Percentiles rank a stretch among this genome's conserved stretches.
These are phyloP conservation scores for Acanthococcus lagerstroemiae DNA, from an alignment of 2,888 invertebrate genomes.

Conservation along the genomic window DNA sequence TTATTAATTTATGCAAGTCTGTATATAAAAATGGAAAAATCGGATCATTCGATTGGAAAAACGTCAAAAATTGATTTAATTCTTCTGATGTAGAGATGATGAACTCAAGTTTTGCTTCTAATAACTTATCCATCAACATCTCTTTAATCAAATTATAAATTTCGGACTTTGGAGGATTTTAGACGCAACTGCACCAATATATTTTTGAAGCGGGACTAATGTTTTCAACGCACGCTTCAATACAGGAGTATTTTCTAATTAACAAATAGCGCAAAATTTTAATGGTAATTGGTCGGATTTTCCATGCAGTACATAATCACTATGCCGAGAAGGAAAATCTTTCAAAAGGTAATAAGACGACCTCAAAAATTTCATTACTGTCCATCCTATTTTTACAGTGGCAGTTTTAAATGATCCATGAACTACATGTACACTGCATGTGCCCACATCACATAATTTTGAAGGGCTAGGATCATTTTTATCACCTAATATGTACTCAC, in stretches of 20 bases:
- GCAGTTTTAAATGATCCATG: conserved; percentile 21
- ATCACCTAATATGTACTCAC: background rate
- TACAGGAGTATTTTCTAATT: conserved; percentile 15
- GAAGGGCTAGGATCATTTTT: background rate
- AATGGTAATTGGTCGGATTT: conserved; percentile 6
- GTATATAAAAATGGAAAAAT: conserved; percentile 34
- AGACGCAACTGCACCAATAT: conserved; percentile 8
- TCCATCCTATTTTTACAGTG: conserved; percentile 11
- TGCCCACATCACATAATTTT: conserved; percentile 9
- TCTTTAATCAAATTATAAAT: background rate
- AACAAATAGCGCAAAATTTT: conserved; percentile 27
- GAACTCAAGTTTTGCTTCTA: conserved; percentile 26
- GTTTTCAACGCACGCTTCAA: conserved; percentile 10
- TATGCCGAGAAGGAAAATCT: background rate
- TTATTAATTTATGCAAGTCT: background rate
- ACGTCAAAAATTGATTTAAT: conserved; percentile 34
- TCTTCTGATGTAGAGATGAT: conserved; percentile 23
- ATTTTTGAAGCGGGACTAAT: conserved; percentile 5
- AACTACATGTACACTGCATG: conserved; percentile 24
- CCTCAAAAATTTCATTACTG: conserved; percentile 3
- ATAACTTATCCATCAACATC: background rate
- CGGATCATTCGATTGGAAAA: conserved; percentile 34
- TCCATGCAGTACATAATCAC: background rate
- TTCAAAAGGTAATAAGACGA: conserved; percentile 8
- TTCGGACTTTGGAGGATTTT: conserved; percentile 1